A percentile compares a stretch with the other conserved stretches of the same genome.
phyloP scores from a whole-genome alignment of 2,797 vertebrate species.

The Liasis olivaceus region DNA sequence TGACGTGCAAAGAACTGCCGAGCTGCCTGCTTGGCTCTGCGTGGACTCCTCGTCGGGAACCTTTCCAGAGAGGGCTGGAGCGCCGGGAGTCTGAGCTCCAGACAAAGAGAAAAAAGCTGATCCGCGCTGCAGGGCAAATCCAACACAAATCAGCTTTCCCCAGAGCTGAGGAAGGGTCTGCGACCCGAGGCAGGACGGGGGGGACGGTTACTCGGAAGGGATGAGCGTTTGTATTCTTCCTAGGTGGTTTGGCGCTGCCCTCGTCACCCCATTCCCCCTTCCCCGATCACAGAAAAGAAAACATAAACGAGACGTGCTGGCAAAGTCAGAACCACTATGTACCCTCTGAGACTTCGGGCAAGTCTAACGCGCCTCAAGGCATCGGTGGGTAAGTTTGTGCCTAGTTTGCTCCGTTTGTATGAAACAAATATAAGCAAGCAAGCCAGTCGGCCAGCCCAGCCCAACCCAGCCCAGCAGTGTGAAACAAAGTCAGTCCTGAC shows the following conservation, averaged over 20 bases:
- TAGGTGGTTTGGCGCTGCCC: background rate
- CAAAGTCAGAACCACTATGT: background rate
- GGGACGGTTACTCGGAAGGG: slow-evolving; percentile 49
- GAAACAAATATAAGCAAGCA: background rate
- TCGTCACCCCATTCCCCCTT: background rate
- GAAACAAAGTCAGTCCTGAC: no score
- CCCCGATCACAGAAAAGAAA: slow-evolving; percentile 49
- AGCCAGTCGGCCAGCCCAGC: slow-evolving; percentile 25
- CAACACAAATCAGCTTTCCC: slow-evolving; percentile 72
- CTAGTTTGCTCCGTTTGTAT: background rate
- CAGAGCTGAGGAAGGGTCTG: slow-evolving; percentile 61
- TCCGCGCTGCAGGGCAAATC: slow-evolving; percentile 68
- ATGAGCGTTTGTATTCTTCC: slow-evolving; percentile 44
- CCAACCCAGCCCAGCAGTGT: background rate
- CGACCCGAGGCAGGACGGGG: slow-evolving; percentile 58
- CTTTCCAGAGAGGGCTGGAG: slow-evolving; percentile 72
- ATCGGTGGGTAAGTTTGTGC: background rate
- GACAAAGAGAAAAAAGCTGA: slow-evolving; percentile 75
- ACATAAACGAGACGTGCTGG: background rate
- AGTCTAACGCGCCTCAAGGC: slow-evolving; percentile 1
- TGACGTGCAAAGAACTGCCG: slow-evolving; percentile 70
- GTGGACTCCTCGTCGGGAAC: slow-evolving; percentile 69
- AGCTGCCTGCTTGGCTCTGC: slow-evolving; percentile 66
- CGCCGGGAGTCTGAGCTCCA: slow-evolving; percentile 70
- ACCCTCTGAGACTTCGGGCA: background rate